Evolutionary conservation across 2,797 vertebrate genomes (phyloP), one percentile per base, ranked within the genome.

Genomic region (Eleutherodactylus coqui): DNA sequence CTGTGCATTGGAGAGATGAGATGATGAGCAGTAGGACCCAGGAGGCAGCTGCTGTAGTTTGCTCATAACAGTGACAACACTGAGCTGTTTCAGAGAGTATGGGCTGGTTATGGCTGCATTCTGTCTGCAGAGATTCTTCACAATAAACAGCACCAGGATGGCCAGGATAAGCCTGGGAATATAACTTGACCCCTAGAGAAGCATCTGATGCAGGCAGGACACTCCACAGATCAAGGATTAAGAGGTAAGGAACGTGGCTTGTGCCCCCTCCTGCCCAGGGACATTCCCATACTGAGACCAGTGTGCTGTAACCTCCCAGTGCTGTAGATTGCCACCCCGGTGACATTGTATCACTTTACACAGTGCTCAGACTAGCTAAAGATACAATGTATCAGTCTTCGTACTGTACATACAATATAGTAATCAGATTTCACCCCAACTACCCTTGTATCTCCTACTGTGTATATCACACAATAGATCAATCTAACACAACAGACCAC

Each of bases 11-110:
- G 43, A 69, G 62, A n/a, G 47, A 38, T 5, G 32, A 47, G 34
- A 21, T 75, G 88, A 82, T 85, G 91, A 88, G 93, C 91, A 89
- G 90, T 96, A 95, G 95, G 96, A 96, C 96, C 96, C 93, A 86
- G 94, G 90, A 85, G 93, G 88, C 84, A 55, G 80, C 88, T 4
- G 89, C 93, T 94, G 93, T 92, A 43, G 77, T 92, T 90, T 93
- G 94, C 93, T 94, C 83, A 86, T 90, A 89, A 90, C 89, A 92
- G 92, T 93, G 93, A 92, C 92, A 70, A 93, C 91, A 88, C 91
- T 88, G 94, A 94, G 89, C 93, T 89, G 94, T 93, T 93, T 93
- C 92, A 81, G 91, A 89, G 93, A 92, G 93, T 92, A 90, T 91
- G 92, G 91, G 93, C 93, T 91, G 94, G 95, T 91, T 96, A 94